These are phyloP conservation scores for Hyalella azteca DNA, from an alignment of 2,888 invertebrate genomes.

Conservation along the genomic window DNA sequence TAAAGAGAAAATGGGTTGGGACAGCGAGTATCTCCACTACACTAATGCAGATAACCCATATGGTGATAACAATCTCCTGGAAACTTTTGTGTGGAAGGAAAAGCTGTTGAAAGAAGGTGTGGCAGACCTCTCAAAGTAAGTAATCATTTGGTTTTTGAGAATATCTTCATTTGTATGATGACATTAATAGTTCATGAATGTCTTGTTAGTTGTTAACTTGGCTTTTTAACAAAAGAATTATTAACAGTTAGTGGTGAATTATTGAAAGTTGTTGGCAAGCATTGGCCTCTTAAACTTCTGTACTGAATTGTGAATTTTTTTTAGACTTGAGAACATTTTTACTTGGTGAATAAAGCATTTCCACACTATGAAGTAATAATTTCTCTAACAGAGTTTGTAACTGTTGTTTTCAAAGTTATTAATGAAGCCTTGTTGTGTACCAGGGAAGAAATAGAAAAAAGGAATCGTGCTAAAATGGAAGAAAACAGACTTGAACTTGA, in stretches of 20 bases:
- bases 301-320: too few species aligned
- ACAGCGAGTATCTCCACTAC: constrained; percentile 93
- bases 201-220: too few species aligned
- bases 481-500: constrained; percentile 91
- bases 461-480: constrained; percentile 84
- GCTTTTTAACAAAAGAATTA: too few species aligned
- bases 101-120: constrained; percentile 94
- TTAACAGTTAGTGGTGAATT: too few species aligned
- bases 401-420: not conserved
- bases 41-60: constrained; percentile 99
- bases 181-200: too few species aligned
- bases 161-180: too few species aligned
- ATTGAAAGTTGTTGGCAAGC: too few species aligned
- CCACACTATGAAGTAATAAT: not conserved
- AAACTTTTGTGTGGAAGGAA: constrained; percentile 96
- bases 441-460: constrained; percentile 77
- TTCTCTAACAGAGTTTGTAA: not conserved
- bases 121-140: constrained; percentile 71
- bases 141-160: not conserved
- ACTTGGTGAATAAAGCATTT: not conserved
- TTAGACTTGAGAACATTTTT: not conserved
- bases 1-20: constrained; percentile 96
- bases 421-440: not conserved
- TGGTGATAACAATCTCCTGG: constrained; percentile 92
- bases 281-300: too few species aligned